Evolutionary conservation across 2,797 vertebrate species (phyloP), one percentile per base, ranked within the genome.

Genomic region (Choloepus didactylus): DNA sequence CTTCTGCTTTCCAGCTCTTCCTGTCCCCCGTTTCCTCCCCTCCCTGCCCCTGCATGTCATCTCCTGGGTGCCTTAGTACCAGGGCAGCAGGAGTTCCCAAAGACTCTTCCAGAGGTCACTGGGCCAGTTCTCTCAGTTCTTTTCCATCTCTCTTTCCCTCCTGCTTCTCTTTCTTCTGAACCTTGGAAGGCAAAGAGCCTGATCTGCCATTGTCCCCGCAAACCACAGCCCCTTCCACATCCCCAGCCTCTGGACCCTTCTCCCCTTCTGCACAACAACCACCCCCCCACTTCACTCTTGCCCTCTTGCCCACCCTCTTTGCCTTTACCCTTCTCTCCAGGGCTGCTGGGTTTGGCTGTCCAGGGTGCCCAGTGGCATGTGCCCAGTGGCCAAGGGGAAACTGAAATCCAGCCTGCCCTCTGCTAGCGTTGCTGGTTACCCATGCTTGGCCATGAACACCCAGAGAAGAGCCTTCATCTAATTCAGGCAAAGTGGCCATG

Each of bases 1-100:
- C 29, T 85, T 88, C 35, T 77, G 11, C 89, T 96, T 91, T 85
- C 87, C 44, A 62, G 23, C 0, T 56, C 35, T 75, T 51, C 35
- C 49, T 9, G 4, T 12, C 62, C 80, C 64, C 29, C 2, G 44
- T 38, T 69, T 51, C 21, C 38, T 59, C 51, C 72, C 35, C 41
- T 35, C 44, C 49, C 5, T 38, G 11, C 14, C 6, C 4, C 64
- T 67, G 25, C 38, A 93, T 64, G 27, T 21, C 23, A 0, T 6
- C 87, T 94, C 82, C 83, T 72, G 18, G 14, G 35, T 35, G n/a
- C 64, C 27, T 70, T 56, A 79, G 59, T 51, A 6, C 41, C 62
- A 18, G 15, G 19, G 59, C 23, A 73, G 21, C 82, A 21, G 44
- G 69, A 41, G n/a, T 19, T 27, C 62, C 35, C 15, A 14, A 2